These are phyloP conservation scores for Naja naja DNA, from an alignment of 2,113 vertebrate species.

Conservation along the genomic window DNA sequence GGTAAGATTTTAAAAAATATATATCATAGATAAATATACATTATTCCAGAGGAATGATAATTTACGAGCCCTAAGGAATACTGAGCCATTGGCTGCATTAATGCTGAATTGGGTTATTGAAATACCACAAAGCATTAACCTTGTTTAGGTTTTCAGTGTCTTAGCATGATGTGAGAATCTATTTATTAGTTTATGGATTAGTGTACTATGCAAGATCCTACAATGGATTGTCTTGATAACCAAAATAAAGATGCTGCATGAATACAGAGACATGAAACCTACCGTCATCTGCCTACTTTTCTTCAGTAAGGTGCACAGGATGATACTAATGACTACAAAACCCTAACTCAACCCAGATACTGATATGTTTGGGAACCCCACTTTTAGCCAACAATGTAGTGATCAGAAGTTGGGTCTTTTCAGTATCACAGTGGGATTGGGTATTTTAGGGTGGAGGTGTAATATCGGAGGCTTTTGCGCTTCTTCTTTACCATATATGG, in stretches of 20 bases:
- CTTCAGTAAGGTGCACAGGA: not conserved
- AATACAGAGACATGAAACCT: not conserved
- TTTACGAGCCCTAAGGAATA: not conserved
- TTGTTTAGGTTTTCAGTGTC: not conserved
- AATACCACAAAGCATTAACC: not conserved
- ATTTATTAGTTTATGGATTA: not conserved
- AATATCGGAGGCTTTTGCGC: not conserved
- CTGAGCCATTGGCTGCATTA: not conserved
- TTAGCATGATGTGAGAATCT: not conserved
- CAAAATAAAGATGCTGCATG: not conserved
- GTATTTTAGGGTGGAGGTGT: not conserved
- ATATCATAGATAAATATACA: not conserved
- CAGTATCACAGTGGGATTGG: not conserved
- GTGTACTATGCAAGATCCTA: not conserved
- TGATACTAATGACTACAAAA: not conserved
- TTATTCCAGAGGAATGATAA: not conserved
- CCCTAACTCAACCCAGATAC: not conserved
- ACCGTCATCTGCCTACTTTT: not conserved
- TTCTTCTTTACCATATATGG: not conserved
- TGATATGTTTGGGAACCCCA: not conserved
- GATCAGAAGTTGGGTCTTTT: not conserved
- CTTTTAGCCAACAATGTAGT: not conserved
- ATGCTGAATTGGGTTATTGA: not conserved
- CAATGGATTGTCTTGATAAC: not conserved
- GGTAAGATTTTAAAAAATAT: constrained; percentile 63